Base-by-base conservation (phyloP, 2,113 vertebrate species). In the Lamprologus lemairii region DNA sequence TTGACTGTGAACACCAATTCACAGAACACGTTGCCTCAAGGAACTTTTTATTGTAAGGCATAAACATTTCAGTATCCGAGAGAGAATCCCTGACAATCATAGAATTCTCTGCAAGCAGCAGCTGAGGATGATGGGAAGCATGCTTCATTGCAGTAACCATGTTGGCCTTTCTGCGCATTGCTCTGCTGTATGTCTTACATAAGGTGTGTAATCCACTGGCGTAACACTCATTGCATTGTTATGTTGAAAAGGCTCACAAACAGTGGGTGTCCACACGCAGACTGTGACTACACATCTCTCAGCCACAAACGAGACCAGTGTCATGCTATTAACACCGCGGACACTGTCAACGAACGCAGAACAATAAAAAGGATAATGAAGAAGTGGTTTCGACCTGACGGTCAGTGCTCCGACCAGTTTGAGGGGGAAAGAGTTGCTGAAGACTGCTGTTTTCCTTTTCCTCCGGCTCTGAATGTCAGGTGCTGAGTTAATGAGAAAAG, bases 401-500 rank as follows among this genome's bases (percentile, higher is more conserved):
- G 79, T n/a, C 45, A 57, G 28, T 58, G 35, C 42, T n/a, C 49
- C 0, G 7, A 54, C 53, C 28, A 9, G 37, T 37, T 83, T 86
- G 26, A 42, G 86, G 63, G 40, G 80, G 49, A 81, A 28, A 42
- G 78, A 87, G 40, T 68, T 60, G 40, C 54, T 10, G 37, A 53
- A 83, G 81, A 85, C 31, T 13, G 45, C 13, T 86, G 37, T 86
- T 85, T 85, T 86, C 31, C 9, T 88, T 33, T 86, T 42, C 79
- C 54, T n/a, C 42, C 8, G 28, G 23, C 83, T 83, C 55, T 84
- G 86, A 84, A 85, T 90, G 86, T 89, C 87, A 92, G 90, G 87
- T 90, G 26, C 60, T 47, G n/a, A 7, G 9, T 79, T 92, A 92
- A 93, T 91, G 87, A 94, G 85, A 88, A 87, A 86, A 92, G 81